A percentile compares a stretch with the other conserved stretches of the same genome.
Evolutionary conservation across 2,113 vertebrate genomes (phyloP).

Genomic region (Nerophis lumbriciformis): DNA sequence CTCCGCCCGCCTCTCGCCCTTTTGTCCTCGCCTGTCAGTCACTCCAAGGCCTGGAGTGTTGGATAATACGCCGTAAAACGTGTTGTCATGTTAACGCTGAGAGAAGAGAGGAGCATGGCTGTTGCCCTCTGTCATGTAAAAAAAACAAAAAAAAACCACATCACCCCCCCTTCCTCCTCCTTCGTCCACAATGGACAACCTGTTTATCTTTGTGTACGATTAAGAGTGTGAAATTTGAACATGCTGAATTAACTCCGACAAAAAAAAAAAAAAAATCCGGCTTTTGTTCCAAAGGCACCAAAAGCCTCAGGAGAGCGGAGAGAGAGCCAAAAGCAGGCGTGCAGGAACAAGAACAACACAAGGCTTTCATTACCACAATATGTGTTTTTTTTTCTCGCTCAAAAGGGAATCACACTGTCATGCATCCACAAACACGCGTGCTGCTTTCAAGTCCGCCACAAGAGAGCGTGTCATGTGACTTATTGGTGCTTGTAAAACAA

Average conservation of each 20-base stretch:
- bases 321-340: slow-evolving; percentile 16
- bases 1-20: not conserved
- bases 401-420: slow-evolving; percentile 41
- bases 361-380: slow-evolving; percentile 65
- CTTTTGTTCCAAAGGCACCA: slow-evolving; percentile 72
- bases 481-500: slow-evolving; percentile 9
- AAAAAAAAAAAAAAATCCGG: slow-evolving; percentile 50
- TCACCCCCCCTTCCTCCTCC: not conserved
- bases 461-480: slow-evolving; percentile 20
- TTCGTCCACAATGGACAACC: slow-evolving; percentile 49
- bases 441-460: slow-evolving; percentile 49
- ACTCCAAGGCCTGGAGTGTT: slow-evolving; percentile 49
- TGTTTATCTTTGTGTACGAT: slow-evolving; percentile 71
- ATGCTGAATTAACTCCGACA: slow-evolving; percentile 59
- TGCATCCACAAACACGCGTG: slow-evolving; percentile 25
- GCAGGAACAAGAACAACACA: slow-evolving; percentile 18
- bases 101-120: slow-evolving; percentile 53
- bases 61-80: slow-evolving; percentile 59
- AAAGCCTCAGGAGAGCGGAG: slow-evolving; percentile 51
- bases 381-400: not conserved
- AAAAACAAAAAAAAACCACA: slow-evolving; percentile 12
- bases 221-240: slow-evolving; percentile 75
- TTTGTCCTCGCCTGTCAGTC: slow-evolving; percentile 53
- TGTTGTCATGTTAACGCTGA: slow-evolving; percentile 54
- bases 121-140: slow-evolving; percentile 51